phyloP scores from a whole-genome alignment of 2,113 vertebrate genomes.

The Hepsetus odoe region DNA sequence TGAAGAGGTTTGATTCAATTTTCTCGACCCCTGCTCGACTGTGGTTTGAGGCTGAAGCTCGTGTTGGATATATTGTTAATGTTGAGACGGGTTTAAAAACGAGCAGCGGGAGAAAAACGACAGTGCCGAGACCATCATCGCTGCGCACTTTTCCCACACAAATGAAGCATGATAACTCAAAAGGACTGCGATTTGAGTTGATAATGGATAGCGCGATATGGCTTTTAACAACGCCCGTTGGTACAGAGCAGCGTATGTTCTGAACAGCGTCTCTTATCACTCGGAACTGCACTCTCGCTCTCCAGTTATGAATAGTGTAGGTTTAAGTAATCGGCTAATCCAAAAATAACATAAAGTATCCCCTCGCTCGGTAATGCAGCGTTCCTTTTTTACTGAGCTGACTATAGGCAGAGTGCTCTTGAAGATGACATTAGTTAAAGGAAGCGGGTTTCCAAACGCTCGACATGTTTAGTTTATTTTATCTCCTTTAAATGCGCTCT shows the following conservation, averaged over 20 bases:
- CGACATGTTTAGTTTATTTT: neutral
- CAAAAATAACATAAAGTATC: neutral
- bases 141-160: too few species aligned
- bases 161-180: neutral
- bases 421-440: neutral
- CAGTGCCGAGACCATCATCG: neutral
- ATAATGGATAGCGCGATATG: neutral
- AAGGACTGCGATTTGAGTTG: neutral
- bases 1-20: neutral
- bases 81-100: neutral
- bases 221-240: neutral
- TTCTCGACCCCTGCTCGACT: neutral
- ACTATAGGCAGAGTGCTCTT: neutral
- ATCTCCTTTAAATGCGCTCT: too few species aligned
- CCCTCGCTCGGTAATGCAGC: neutral
- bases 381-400: neutral
- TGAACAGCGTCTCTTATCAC: neutral
- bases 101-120: too few species aligned
- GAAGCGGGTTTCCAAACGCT: neutral
- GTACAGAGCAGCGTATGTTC: neutral
- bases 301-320: neutral
- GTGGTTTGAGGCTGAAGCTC: neutral
- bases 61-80: neutral
- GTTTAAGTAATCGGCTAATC: neutral
- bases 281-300: neutral